A percentile compares a stretch with the other conserved stretches of the same genome.
These are phyloP conservation scores for Zaprionus camerounensis DNA, from an alignment of 1,140 invertebrate genomes.

Conservation along the genomic window DNA sequence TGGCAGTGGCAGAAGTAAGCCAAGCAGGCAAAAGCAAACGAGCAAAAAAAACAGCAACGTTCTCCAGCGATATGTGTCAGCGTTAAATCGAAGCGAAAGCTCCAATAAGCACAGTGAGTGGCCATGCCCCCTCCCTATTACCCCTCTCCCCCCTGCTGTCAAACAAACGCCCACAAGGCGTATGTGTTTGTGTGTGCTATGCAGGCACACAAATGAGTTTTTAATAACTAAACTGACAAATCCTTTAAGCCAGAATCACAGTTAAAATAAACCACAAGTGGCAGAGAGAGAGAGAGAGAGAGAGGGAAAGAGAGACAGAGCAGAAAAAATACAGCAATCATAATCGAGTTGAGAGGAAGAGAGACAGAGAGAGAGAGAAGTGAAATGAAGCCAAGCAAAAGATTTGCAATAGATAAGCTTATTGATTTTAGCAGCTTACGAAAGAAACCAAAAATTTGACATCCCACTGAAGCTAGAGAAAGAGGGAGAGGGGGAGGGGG, in stretches of 20 bases:
- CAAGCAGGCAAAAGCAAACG: conserved; percentile 37
- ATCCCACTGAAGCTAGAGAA: neutral
- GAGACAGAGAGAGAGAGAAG: neutral
- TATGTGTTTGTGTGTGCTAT: conserved; percentile 6
- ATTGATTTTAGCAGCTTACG: conserved; percentile 5
- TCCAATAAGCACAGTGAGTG: conserved; percentile 54
- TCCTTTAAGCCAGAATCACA: conserved; percentile 60
- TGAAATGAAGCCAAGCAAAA: neutral
- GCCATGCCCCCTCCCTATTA: neutral
- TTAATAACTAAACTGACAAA: conserved; percentile 79
- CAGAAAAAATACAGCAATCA: neutral
- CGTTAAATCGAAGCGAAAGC: conserved; percentile 72
- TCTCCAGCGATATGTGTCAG: conserved; percentile 74
- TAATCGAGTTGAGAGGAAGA: neutral
- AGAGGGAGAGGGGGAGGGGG: no score
- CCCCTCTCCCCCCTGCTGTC: neutral
- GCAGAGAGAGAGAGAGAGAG: neutral
- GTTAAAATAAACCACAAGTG: conserved; percentile 9
- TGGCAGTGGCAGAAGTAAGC: conserved; percentile 14
- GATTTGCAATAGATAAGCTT: conserved; percentile 1
- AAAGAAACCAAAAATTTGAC: neutral
- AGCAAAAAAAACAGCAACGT: conserved; percentile 29
- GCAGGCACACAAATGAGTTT: conserved; percentile 64
- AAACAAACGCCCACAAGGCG: neutral
- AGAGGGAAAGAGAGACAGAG: neutral